Evolutionary conservation across 2,113 vertebrate species (phyloP).

Genomic region (Brachypodius melanocephalos): DNA sequence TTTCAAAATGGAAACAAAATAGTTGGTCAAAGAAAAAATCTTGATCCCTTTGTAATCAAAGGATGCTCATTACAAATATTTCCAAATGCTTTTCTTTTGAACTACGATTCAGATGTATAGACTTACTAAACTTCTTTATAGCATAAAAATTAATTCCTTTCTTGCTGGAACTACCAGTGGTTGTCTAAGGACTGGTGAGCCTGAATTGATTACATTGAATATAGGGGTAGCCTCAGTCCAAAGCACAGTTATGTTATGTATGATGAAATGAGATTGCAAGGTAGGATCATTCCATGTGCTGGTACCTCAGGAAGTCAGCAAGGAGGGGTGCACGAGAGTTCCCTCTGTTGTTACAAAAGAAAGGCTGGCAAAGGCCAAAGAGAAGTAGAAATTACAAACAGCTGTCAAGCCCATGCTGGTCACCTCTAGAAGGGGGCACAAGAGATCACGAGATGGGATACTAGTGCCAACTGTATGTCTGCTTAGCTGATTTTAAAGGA

Average conservation of each 20-base stretch:
- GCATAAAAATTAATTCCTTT: background rate
- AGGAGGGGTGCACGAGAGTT: background rate
- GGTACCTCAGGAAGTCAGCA: background rate
- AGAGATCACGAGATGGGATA: background rate
- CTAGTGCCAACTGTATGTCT: background rate
- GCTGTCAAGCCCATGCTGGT: background rate
- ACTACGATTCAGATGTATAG: background rate
- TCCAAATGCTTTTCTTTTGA: conserved; percentile 25
- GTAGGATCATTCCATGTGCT: background rate
- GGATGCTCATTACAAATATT: background rate
- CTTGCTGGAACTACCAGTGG: background rate
- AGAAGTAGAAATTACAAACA: background rate
- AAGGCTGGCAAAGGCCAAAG: background rate
- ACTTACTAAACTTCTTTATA: background rate
- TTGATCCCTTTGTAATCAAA: background rate
- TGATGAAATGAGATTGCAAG: background rate
- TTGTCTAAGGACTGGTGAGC: background rate
- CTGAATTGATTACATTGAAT: background rate
- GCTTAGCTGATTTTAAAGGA: background rate
- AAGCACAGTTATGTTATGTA: background rate
- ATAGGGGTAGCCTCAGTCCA: background rate
- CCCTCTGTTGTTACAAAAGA: background rate
- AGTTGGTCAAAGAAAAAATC: background rate
- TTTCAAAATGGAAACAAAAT: conserved; percentile 54
- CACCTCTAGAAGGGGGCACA: background rate